These are phyloP conservation scores for Tenodera sinensis DNA, from an alignment of 2,888 invertebrate genomes.

Conservation along the genomic window DNA sequence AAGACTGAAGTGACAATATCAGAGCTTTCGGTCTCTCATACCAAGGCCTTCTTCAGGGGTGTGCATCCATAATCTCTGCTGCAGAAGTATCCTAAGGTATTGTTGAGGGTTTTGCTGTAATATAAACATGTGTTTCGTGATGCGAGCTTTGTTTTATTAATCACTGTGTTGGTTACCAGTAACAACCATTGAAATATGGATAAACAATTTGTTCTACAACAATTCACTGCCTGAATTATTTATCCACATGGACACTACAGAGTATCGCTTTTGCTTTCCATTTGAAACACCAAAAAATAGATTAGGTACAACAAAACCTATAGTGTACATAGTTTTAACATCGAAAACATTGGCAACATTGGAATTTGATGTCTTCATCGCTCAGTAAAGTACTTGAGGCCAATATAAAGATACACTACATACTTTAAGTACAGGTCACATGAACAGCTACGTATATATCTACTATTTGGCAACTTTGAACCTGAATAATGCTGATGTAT, in stretches of 20 bases:
- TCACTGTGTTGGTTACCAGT: not conserved
- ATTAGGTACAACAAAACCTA: not conserved
- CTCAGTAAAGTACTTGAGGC: not conserved
- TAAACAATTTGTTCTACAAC: not conserved
- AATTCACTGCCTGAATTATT: not conserved
- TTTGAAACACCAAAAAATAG: slow-evolving; percentile 10
- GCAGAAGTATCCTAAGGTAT: too few species aligned
- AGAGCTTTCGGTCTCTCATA: too few species aligned
- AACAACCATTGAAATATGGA: not conserved
- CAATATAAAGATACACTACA: not conserved
- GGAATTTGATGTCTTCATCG: not conserved
- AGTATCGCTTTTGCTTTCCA: not conserved
- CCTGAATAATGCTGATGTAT: slow-evolving; percentile 8
- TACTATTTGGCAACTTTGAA: slow-evolving; percentile 19
- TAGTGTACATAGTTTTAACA: slow-evolving; percentile 7
- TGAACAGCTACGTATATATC: not conserved
- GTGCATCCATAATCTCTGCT: too few species aligned
- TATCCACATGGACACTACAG: not conserved
- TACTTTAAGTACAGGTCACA: slow-evolving; percentile 15
- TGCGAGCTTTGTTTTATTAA: not conserved
- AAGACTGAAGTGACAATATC: too few species aligned
- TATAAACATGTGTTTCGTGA: not conserved
- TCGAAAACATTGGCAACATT: slow-evolving; percentile 5
- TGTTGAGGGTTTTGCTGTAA: too few species aligned
- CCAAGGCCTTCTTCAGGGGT: too few species aligned